These are phyloP conservation scores for Mirza zaza DNA, from an alignment of 2,113 vertebrate genomes.

Conservation along the genomic window DNA sequence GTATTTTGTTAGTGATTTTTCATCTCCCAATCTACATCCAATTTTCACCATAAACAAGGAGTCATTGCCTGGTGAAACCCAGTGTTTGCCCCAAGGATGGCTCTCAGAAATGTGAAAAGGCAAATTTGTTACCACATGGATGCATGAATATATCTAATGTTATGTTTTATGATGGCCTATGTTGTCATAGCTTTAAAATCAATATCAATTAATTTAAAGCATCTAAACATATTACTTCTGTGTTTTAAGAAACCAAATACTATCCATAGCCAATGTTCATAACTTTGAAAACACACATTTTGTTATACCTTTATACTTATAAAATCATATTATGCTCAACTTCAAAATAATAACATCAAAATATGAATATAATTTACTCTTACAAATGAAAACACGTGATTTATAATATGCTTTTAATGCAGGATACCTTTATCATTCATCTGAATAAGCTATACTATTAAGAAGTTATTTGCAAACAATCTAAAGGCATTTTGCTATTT, in stretches of 20 bases:
- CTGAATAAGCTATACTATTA: constrained; percentile 62
- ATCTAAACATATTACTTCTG: background rate
- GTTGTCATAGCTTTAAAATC: constrained; percentile 29
- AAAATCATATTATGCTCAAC: constrained; percentile 49
- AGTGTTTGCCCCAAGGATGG: background rate
- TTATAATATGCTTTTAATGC: constrained; percentile 68
- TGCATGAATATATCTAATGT: background rate
- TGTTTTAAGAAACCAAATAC: constrained; percentile 29
- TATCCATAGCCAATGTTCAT: constrained; percentile 24
- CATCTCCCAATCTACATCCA: background rate
- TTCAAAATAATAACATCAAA: constrained; percentile 70
- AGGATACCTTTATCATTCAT: constrained; percentile 69
- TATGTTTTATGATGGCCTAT: constrained; percentile 26
- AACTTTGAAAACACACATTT: constrained; percentile 53
- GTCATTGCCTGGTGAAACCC: background rate
- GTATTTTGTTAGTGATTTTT: background rate
- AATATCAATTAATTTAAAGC: constrained; percentile 61
- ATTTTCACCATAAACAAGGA: background rate
- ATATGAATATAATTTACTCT: constrained; percentile 71
- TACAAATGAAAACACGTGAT: constrained; percentile 75
- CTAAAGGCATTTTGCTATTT: constrained; percentile 19
- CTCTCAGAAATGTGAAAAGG: background rate
- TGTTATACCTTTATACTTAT: constrained; percentile 46
- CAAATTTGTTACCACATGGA: background rate
- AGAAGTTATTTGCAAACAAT: constrained; percentile 33